Conservation (phyloP, 2,113 vertebrate species). For the Hucho hucho region DNA sequence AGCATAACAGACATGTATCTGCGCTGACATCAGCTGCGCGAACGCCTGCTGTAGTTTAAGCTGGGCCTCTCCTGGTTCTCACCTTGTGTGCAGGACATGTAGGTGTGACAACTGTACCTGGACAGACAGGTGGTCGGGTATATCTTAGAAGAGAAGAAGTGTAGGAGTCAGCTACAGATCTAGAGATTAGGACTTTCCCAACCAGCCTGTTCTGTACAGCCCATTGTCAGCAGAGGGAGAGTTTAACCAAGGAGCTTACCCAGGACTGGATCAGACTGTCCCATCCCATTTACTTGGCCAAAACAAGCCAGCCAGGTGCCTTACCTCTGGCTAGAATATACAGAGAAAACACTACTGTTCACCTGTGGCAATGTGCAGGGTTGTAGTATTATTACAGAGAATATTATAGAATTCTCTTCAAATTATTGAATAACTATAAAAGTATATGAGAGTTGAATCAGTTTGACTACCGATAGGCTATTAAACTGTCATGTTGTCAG, state of each 20-base stretch:
- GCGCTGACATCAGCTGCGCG: constrained; percentile 22
- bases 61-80: neutral
- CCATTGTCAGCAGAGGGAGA: constrained; percentile 70
- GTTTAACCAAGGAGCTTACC: constrained; percentile 76
- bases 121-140: constrained; percentile 60
- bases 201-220: neutral
- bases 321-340: neutral
- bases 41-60: constrained; percentile 34
- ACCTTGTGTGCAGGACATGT: neutral
- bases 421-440: neutral
- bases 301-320: no score
- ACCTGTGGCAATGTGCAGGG: neutral
- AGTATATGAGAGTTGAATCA: neutral
- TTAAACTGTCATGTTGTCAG: neutral
- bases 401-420: neutral
- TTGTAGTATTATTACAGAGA: neutral
- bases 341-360: neutral
- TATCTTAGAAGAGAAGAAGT: constrained; percentile 58
- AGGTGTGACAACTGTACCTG: constrained; percentile 26
- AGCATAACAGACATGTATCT: constrained; percentile 45
- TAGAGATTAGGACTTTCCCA: constrained; percentile 63
- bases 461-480: neutral
- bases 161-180: constrained; percentile 73
- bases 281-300: constrained; percentile 10
- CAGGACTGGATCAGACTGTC: constrained; percentile 64